phyloP scores from a whole-genome alignment of 1,140 invertebrate genomes.

The Drosophila pachea region DNA sequence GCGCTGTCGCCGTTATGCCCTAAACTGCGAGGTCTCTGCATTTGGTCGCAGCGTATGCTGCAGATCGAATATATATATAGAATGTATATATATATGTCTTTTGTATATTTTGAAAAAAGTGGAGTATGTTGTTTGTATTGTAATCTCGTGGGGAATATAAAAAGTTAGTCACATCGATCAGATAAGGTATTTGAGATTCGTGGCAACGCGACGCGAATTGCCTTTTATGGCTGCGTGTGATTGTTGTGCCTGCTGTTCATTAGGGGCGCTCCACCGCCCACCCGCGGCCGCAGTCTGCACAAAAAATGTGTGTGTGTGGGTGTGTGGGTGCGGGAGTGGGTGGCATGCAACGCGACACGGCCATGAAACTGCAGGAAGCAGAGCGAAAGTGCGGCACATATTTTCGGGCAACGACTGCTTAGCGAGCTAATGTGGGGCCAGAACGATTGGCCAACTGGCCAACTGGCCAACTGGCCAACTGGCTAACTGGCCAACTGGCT shows the following conservation, averaged over 20 bases:
- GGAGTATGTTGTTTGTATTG: no score
- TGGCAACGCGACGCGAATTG: background rate
- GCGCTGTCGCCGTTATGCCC: conserved; percentile 16
- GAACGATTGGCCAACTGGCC: conserved; percentile 3
- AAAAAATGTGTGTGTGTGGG: conserved; percentile 67
- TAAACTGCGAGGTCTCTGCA: background rate
- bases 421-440: conserved; percentile 22
- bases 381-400: conserved; percentile 18
- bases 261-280: conserved; percentile 49
- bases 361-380: conserved; percentile 53
- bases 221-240: conserved; percentile 20
- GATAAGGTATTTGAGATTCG: conserved; percentile 3
- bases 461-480: conserved; percentile 7
- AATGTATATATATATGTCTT: background rate
- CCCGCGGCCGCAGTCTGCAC: background rate
- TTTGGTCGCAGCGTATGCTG: background rate
- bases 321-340: conserved; percentile 67
- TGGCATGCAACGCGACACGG: conserved; percentile 69
- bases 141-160: no score
- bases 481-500: background rate
- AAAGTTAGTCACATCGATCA: no score
- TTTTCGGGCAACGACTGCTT: conserved; percentile 22
- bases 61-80: no score
- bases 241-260: conserved; percentile 48
- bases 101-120: background rate